Conservation (phyloP, 2,888 invertebrate species). For the Ectobius pallidus region DNA sequence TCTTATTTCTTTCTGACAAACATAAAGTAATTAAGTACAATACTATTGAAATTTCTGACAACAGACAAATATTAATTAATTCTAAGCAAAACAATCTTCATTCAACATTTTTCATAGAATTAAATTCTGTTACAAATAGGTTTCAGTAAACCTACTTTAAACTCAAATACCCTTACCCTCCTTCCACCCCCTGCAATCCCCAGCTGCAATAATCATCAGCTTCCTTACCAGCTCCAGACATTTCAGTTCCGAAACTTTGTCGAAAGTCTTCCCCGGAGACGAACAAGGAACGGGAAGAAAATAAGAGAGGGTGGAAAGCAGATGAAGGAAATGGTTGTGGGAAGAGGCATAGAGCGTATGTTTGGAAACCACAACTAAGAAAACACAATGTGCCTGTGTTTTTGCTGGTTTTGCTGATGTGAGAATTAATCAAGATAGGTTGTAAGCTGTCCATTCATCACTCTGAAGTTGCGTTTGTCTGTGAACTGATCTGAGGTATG, state of each 20-base stretch:
- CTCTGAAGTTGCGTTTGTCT: not conserved
- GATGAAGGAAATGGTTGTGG: slow-evolving; percentile 14
- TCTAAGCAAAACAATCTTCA: too few relatives aligned
- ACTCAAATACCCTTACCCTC: slow-evolving; percentile 3
- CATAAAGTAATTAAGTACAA: too few relatives aligned
- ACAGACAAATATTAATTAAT: too few relatives aligned
- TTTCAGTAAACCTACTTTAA: slow-evolving; percentile 2
- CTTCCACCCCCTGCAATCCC: slow-evolving; percentile 5
- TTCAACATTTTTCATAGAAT: not conserved
- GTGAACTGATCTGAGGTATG: too few relatives aligned
- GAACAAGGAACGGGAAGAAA: slow-evolving; percentile 14
- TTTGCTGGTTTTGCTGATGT: not conserved
- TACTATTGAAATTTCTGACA: too few relatives aligned
- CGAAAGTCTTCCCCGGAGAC: slow-evolving; percentile 31
- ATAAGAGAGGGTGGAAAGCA: too few relatives aligned
- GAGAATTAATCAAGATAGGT: slow-evolving; percentile 1
- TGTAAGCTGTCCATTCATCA: slow-evolving; percentile 5
- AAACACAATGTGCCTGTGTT: slow-evolving; percentile 4
- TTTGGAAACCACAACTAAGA: slow-evolving; percentile 25
- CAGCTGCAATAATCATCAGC: slow-evolving; percentile 28
- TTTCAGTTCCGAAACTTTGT: slow-evolving; percentile 27
- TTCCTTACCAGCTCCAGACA: slow-evolving; percentile 25
- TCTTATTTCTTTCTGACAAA: too few relatives aligned
- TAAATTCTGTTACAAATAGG: slow-evolving; percentile 9
- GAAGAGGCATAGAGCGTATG: slow-evolving; percentile 11